These are phyloP conservation scores for Lagopus muta DNA, from an alignment of 2,113 vertebrate species.

Conservation along the genomic window DNA sequence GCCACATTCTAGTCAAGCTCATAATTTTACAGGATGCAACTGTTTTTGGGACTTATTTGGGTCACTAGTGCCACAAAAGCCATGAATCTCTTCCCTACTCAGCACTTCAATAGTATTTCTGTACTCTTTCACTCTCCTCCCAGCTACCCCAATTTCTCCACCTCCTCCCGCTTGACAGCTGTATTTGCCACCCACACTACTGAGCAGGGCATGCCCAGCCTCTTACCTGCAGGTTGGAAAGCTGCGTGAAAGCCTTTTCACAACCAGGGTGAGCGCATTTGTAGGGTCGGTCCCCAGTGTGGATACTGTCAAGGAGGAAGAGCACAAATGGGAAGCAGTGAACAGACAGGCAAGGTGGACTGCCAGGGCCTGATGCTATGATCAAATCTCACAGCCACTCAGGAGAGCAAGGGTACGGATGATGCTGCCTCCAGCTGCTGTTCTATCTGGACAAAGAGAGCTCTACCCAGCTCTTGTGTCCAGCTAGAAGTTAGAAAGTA, in stretches of 20 bases:
- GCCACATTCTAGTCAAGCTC: rapidly evolving
- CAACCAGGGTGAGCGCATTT: constrained; percentile 95
- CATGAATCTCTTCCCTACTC: neutral
- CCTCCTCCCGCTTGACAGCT: neutral
- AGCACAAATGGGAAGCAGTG: constrained; percentile 46
- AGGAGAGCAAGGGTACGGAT: neutral
- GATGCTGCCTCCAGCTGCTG: constrained; percentile 24
- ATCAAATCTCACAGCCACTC: neutral
- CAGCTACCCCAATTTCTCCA: neutral
- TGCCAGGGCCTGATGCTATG: constrained; percentile 12
- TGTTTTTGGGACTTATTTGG: neutral
- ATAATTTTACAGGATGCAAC: neutral
- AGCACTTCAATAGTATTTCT: neutral
- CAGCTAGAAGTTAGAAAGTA: constrained; percentile 26
- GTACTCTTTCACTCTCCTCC: neutral
- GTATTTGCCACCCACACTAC: neutral
- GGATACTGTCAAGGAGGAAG: constrained; percentile 86
- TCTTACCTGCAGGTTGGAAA: constrained; percentile 95
- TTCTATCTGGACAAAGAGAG: constrained; percentile 24
- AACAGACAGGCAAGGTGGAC: neutral
- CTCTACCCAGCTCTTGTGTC: constrained; percentile 25
- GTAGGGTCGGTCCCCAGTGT: constrained; percentile 96
- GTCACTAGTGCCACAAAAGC: neutral
- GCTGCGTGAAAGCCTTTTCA: constrained; percentile 98
- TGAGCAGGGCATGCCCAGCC: neutral